Evolutionary conservation across 2,113 vertebrate genomes (phyloP), one percentile per base, ranked within the genome.

Genomic region (Seriola rivoliana): DNA sequence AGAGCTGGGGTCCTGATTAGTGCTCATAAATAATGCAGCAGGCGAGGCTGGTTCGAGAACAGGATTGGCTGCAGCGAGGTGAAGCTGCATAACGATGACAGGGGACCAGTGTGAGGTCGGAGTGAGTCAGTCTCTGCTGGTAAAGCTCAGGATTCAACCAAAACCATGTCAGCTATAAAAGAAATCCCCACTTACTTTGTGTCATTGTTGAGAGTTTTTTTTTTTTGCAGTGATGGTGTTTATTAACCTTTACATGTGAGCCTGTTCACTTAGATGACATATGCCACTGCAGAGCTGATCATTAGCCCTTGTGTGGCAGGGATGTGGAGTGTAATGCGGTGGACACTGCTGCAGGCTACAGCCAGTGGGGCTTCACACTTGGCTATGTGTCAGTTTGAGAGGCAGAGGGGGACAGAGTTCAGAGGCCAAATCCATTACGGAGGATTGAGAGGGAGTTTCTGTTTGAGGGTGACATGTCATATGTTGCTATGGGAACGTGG

Each of bases 391-490:
- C 93, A 77, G 84, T 85, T 84, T 84, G 75, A 83, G 87, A 82
- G 87, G 80, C 91, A 78, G 86, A 50, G 71, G 75, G 85, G 86
- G 82, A 71, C 85, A 85, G 64, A 90, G 93, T 84, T 93, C 93
- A 93, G 72, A 87, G 95, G 92, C 94, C 93, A 95, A 93, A 95
- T 86, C 95, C 92, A 96, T 96, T 95, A 95, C 36, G 72, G 86
- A 62, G 92, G 92, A 92, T 92, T 89, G 90, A 91, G 89, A 89
- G 89, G 89, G 93, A 90, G 90, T 85, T 88, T 90, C 89, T 88
- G 85, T 90, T 89, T 85, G 85, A 90, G 75, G 84, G 80, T 74
- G 90, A 91, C 83, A 78, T 89, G 92, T 88, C 82, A 75, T 90
- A 78, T 90, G 95, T 96, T 95, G 90, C 95, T 84, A 95, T 95